A percentile compares a stretch with the other conserved stretches of the same genome.
These are phyloP conservation scores for Leptinotarsa texana DNA, from an alignment of 1,140 invertebrate species.

Conservation along the genomic window DNA sequence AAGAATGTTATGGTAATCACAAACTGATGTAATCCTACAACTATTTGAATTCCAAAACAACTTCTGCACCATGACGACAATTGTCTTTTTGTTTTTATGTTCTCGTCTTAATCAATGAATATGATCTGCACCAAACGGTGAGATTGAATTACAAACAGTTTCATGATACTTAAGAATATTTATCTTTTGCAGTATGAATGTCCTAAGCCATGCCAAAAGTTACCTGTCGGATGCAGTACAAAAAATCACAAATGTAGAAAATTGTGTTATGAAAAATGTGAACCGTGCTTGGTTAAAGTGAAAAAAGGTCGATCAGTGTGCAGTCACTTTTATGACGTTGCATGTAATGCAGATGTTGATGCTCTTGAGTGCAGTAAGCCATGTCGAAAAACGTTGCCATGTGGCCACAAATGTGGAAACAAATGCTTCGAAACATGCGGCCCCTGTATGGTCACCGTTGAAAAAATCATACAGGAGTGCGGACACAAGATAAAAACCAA, in stretches of 20 bases:
- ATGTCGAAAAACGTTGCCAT: slow-evolving; percentile 56
- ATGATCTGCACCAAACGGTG: too few species aligned
- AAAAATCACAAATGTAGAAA: slow-evolving; percentile 57
- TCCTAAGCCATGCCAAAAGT: slow-evolving; percentile 55
- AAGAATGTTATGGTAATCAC: too few species aligned
- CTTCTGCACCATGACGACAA: too few species aligned
- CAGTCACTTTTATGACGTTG: slow-evolving; percentile 53
- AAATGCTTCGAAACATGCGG: slow-evolving; percentile 57
- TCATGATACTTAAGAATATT: background rate
- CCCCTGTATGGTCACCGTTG: slow-evolving; percentile 56
- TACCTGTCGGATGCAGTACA: slow-evolving; percentile 54
- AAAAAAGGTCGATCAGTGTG: slow-evolving; percentile 56
- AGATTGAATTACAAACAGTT: too few species aligned
- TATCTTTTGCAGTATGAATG: slow-evolving; percentile 59
- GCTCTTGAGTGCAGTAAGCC: slow-evolving; percentile 53
- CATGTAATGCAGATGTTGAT: slow-evolving; percentile 55
- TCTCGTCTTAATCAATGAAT: too few species aligned
- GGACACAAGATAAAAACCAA: slow-evolving; percentile 53
- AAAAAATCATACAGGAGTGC: slow-evolving; percentile 56
- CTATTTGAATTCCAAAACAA: too few species aligned
- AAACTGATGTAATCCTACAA: too few species aligned
- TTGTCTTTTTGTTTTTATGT: too few species aligned
- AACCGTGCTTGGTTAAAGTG: slow-evolving; percentile 56
- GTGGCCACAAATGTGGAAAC: slow-evolving; percentile 59
- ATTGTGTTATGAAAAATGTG: slow-evolving; percentile 59